Percentiles rank a stretch among this genome's conserved stretches.
phyloP scores from a whole-genome alignment of 1,140 invertebrate genomes.

The Drosophila gunungcola region DNA sequence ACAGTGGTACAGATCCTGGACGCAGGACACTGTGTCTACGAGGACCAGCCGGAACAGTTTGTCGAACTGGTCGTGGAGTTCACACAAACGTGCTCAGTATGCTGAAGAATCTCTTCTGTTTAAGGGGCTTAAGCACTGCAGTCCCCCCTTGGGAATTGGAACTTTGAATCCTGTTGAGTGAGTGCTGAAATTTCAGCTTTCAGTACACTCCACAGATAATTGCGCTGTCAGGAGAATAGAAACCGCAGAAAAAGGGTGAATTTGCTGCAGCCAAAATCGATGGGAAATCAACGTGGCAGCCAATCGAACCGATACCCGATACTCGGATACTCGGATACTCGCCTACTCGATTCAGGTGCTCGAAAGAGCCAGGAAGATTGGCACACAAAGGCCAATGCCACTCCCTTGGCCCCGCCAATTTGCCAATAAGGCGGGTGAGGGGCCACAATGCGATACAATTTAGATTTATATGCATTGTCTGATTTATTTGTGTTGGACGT shows the following conservation, averaged over 20 bases:
- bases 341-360: slow-evolving; percentile 24
- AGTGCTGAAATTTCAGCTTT: slow-evolving; percentile 25
- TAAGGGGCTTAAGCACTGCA: background rate
- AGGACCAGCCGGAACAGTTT: slow-evolving; percentile 38
- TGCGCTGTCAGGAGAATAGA: slow-evolving; percentile 30
- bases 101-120: background rate
- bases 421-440: slow-evolving; percentile 48
- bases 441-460: slow-evolving; percentile 72
- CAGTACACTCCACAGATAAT: slow-evolving; percentile 20
- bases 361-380: background rate
- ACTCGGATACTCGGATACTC: background rate
- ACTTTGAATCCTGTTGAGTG: background rate
- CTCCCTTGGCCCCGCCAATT: slow-evolving; percentile 8
- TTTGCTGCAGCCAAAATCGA: slow-evolving; percentile 50
- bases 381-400: slow-evolving; percentile 22
- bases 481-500: slow-evolving; percentile 72
- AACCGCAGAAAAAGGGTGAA: slow-evolving; percentile 18
- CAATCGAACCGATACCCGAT: slow-evolving; percentile 51
- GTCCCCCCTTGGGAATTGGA: background rate
- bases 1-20: slow-evolving; percentile 33
- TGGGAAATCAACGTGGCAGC: slow-evolving; percentile 56
- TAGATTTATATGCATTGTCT: slow-evolving; percentile 61
- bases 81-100: slow-evolving; percentile 6
- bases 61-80: slow-evolving; percentile 35
- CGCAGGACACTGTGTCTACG: slow-evolving; percentile 7